Percentiles rank a stretch among this genome's conserved stretches.
Conservation (phyloP, 2,113 vertebrate species). For the Neopipo cinnamomea region DNA sequence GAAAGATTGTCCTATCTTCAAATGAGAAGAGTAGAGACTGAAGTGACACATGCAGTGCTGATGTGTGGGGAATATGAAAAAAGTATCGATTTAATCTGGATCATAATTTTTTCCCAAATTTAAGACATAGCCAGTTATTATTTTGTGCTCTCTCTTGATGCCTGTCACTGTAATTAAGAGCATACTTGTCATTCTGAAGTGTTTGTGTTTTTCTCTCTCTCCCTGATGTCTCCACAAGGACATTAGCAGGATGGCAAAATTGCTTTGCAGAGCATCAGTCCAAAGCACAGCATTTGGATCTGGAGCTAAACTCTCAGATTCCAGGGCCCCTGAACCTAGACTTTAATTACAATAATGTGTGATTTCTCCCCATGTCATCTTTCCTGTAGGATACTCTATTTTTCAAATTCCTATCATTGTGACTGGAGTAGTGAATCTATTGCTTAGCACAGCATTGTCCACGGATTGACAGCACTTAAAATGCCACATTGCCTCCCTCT, state of each 20-base stretch:
- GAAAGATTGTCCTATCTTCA: not conserved
- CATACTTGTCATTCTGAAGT: constrained; percentile 20
- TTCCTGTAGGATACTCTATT: not conserved
- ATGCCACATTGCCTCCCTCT: not conserved
- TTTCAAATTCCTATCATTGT: not conserved
- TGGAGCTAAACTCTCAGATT: not conserved
- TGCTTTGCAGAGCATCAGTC: not conserved
- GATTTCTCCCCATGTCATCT: not conserved
- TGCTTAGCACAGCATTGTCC: not conserved
- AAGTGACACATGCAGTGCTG: not conserved
- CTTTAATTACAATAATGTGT: not conserved
- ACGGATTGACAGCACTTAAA: not conserved
- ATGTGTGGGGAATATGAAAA: not conserved
- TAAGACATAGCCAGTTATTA: not conserved
- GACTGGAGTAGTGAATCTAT: not conserved
- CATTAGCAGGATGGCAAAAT: not conserved
- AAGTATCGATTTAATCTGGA: not conserved
- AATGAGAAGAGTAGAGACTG: not conserved
- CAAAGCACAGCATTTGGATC: not conserved
- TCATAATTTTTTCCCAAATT: constrained; percentile 12
- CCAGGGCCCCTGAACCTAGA: not conserved
- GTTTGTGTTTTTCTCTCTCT: constrained; percentile 11
- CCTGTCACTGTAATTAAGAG: constrained; percentile 42
- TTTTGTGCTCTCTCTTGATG: constrained; percentile 4
- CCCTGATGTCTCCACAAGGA: not conserved